These are phyloP conservation scores for Tor tambroides DNA, from an alignment of 2,113 vertebrate species.

Conservation along the genomic window DNA sequence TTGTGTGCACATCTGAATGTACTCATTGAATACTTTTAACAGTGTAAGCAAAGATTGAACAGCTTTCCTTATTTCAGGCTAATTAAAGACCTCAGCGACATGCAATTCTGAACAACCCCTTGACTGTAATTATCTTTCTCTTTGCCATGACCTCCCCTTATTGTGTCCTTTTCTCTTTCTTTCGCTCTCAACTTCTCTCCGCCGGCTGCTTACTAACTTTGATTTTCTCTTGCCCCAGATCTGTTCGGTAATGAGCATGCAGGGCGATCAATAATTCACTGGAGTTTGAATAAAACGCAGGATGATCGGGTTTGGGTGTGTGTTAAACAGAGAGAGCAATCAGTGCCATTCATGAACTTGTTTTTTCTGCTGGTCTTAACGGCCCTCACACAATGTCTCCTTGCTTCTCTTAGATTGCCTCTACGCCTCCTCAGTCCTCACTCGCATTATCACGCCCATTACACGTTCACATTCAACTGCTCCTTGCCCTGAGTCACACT, in stretches of 20 bases:
- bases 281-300: slow-evolving; percentile 72
- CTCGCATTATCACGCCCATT: slow-evolving; percentile 3
- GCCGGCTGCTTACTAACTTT: slow-evolving; percentile 80
- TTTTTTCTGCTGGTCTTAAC: slow-evolving; percentile 44
- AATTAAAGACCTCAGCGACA: not conserved
- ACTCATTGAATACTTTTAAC: not conserved
- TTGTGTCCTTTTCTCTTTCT: slow-evolving; percentile 58
- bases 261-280: slow-evolving; percentile 86
- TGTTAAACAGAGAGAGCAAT: slow-evolving; percentile 76
- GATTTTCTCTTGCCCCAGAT: slow-evolving; percentile 77
- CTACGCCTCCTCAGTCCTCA: slow-evolving; percentile 41
- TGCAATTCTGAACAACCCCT: slow-evolving; percentile 14
- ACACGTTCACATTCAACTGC: not conserved
- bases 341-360: slow-evolving; percentile 69
- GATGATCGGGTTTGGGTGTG: slow-evolving; percentile 69
- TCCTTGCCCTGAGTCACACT: slow-evolving; percentile 13
- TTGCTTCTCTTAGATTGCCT: slow-evolving; percentile 49
- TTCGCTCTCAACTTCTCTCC: slow-evolving; percentile 65
- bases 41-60: not conserved
- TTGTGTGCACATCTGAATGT: not conserved
- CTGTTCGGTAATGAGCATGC: slow-evolving; percentile 80
- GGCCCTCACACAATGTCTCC: slow-evolving; percentile 52
- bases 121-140: slow-evolving; percentile 30
- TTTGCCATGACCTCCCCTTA: slow-evolving; percentile 23
- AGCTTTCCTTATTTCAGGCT: slow-evolving; percentile 17